Conservation (phyloP, 2,797 vertebrate genomes). For the Galago senegalensis region DNA sequence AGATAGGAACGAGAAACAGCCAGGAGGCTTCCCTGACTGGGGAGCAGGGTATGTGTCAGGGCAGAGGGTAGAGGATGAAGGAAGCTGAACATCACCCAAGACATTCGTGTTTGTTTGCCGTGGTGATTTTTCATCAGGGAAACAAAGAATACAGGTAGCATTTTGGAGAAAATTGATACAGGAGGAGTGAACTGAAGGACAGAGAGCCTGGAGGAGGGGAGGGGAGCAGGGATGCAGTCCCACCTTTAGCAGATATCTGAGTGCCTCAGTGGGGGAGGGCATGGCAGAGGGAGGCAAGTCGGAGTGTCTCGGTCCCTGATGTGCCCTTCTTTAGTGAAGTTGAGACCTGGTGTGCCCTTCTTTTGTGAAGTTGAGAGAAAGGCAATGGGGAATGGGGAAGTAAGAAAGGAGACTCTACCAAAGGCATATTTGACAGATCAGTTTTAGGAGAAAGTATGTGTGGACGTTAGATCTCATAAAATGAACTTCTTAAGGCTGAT, state of each 20-base stretch:
- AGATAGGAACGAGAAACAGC: neutral
- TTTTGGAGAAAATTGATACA: neutral
- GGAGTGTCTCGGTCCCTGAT: neutral
- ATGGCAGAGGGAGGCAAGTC: neutral
- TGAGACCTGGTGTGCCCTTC: neutral
- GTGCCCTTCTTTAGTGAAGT: neutral
- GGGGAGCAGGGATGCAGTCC: neutral
- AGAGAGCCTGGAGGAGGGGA: neutral
- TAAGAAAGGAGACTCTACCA: neutral
- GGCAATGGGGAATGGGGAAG: neutral
- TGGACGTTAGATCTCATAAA: neutral
- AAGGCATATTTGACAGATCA: neutral
- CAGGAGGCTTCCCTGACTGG: neutral
- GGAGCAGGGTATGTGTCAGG: neutral
- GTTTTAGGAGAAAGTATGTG: neutral
- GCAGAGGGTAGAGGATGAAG: neutral
- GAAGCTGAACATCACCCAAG: neutral
- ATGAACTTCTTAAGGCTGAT: neutral
- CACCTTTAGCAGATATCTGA: neutral
- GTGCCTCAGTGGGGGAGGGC: neutral
- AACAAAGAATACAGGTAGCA: neutral
- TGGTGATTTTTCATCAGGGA: neutral
- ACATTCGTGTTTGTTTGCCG: neutral
- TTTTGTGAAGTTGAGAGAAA: neutral
- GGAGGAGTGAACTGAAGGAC: neutral